These are phyloP conservation scores for Eilema griseolum DNA, from an alignment of 2,888 invertebrate species.

Conservation along the genomic window DNA sequence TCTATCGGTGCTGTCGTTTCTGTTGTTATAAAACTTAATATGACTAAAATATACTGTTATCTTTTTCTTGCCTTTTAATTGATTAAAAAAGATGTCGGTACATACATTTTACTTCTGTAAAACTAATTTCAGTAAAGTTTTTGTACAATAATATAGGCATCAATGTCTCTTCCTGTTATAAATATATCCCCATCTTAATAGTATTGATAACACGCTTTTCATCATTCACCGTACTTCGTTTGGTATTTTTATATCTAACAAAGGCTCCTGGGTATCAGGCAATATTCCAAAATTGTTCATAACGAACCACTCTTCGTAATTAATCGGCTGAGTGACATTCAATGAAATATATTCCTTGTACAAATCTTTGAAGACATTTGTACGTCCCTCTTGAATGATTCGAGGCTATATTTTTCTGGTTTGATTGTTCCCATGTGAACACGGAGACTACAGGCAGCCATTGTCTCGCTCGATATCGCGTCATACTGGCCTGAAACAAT, in stretches of 20 bases:
- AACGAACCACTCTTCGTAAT: constrained; percentile 72
- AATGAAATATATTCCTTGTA: constrained; percentile 58
- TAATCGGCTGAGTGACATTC: constrained; percentile 60
- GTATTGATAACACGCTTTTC: constrained; percentile 66
- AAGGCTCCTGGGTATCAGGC: constrained; percentile 67
- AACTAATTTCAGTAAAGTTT: too few relatives aligned
- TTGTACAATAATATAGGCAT: background rate
- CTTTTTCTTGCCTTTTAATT: too few relatives aligned
- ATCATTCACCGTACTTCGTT: constrained; percentile 63
- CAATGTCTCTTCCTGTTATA: constrained; percentile 48
- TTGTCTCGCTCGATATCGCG: constrained; percentile 53
- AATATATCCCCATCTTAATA: constrained; percentile 66
- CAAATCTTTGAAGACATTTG: constrained; percentile 65
- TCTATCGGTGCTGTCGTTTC: constrained; percentile 44
- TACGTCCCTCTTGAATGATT: constrained; percentile 67
- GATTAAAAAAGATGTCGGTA: too few relatives aligned
- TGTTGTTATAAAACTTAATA: too few relatives aligned
- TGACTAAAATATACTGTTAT: too few relatives aligned
- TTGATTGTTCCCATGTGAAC: constrained; percentile 72
- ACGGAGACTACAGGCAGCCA: constrained; percentile 58
- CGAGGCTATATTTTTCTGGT: constrained; percentile 68
- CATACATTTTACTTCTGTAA: too few relatives aligned
- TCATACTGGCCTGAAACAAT: constrained; percentile 58
- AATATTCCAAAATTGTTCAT: constrained; percentile 72
- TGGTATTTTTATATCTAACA: constrained; percentile 67